Evolutionary conservation across 2,113 vertebrate species (phyloP).

Genomic region (Xiphophorus hellerii): DNA sequence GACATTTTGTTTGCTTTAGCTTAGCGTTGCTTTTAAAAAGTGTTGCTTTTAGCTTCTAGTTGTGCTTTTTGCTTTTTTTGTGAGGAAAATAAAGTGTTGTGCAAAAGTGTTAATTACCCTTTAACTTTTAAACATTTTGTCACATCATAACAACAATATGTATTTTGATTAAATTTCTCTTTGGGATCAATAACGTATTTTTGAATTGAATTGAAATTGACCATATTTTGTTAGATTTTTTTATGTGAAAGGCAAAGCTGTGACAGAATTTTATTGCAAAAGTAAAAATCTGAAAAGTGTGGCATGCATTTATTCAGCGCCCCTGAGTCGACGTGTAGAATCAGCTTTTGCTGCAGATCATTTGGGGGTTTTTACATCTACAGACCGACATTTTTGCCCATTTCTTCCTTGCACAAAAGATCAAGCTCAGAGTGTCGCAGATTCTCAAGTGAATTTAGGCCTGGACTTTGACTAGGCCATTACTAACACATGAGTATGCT

Average conservation of each 20-base stretch:
- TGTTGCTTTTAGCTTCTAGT: constrained; percentile 16
- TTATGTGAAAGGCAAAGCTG: neutral
- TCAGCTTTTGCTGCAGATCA: neutral
- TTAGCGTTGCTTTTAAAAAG: constrained; percentile 1
- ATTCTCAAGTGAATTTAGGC: neutral
- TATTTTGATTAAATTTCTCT: neutral
- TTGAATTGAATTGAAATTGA: too few species aligned
- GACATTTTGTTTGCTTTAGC: constrained; percentile 7
- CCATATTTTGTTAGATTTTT: neutral
- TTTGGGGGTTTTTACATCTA: neutral
- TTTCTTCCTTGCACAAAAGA: neutral
- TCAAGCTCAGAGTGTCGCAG: neutral
- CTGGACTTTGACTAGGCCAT: neutral
- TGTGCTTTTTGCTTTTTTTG: constrained; percentile 1
- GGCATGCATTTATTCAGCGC: neutral
- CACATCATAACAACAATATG: neutral
- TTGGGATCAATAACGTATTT: too few species aligned
- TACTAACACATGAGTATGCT: neutral
- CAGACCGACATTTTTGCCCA: neutral
- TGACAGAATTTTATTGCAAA: neutral
- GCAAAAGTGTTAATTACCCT: neutral
- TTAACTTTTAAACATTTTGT: neutral
- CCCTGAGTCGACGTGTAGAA: neutral
- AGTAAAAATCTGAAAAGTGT: neutral
- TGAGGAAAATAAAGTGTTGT: constrained; percentile 15